phyloP scores from a whole-genome alignment of 2,113 vertebrate species.

The Notiomystis cincta region DNA sequence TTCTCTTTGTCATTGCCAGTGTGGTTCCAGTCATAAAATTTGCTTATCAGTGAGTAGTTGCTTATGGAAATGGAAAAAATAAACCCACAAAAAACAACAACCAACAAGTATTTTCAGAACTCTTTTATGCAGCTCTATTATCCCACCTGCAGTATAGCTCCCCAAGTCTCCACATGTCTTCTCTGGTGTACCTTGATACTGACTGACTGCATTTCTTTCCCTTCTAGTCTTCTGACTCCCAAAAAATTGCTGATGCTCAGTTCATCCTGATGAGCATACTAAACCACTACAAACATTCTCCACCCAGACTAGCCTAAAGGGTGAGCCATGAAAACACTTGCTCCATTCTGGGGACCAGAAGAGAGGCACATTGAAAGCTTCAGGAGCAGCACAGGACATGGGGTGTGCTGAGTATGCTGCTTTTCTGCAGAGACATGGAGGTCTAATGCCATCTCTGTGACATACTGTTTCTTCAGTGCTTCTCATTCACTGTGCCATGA shows the following conservation, averaged over 20 bases:
- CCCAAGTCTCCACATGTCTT: accelerated
- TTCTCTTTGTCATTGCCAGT: neutral
- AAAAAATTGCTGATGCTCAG: neutral
- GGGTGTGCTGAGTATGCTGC: neutral
- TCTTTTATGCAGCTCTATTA: neutral
- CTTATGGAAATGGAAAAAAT: neutral
- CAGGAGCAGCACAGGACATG: neutral
- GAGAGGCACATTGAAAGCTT: neutral
- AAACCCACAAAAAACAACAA: neutral
- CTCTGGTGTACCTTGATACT: neutral
- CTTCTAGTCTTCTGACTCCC: neutral
- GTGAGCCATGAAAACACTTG: neutral
- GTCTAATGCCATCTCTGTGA: neutral
- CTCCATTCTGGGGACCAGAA: neutral
- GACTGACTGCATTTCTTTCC: neutral
- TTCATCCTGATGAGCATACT: neutral
- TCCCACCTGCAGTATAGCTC: neutral
- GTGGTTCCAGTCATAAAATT: neutral
- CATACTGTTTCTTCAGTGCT: neutral
- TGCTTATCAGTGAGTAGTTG: neutral
- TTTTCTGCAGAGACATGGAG: neutral
- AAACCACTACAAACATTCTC: neutral
- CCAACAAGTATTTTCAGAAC: neutral
- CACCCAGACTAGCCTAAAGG: neutral
- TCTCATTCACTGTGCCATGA: neutral